phyloP scores from a whole-genome alignment of 2,113 vertebrate species.

The Eretmochelys imbricata region DNA sequence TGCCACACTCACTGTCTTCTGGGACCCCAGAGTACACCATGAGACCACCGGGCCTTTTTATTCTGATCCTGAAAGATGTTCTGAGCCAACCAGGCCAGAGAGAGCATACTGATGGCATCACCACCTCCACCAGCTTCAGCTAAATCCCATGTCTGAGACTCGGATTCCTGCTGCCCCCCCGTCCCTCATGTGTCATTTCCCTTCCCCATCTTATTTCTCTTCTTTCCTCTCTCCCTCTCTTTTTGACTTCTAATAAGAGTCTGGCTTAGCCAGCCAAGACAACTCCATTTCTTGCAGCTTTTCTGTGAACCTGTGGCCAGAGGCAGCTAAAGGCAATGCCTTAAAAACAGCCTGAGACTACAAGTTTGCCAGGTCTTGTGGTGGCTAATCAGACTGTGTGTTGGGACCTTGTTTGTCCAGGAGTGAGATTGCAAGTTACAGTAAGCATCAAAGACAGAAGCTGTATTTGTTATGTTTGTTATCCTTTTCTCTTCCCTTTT shows the following conservation, averaged over 20 bases:
- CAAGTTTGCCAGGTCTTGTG: not conserved
- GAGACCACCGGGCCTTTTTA: not conserved
- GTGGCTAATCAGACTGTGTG: not conserved
- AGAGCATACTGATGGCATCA: not conserved
- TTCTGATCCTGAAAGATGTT: not conserved
- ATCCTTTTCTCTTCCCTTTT: not conserved
- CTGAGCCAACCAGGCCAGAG: not conserved
- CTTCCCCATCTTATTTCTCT: not conserved
- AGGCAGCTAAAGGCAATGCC: not conserved
- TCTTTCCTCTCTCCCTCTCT: not conserved
- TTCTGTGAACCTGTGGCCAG: not conserved
- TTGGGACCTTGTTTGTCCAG: not conserved
- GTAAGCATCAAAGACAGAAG: not conserved
- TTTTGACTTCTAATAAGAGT: not conserved
- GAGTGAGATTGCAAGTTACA: not conserved
- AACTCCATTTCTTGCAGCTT: not conserved
- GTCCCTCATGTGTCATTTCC: not conserved
- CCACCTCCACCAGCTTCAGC: not conserved
- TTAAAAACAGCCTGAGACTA: not conserved
- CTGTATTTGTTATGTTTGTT: not conserved
- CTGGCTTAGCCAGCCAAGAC: not conserved
- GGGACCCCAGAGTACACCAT: not conserved
- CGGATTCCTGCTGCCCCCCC: not conserved
- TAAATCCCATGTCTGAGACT: not conserved
- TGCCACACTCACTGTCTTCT: not conserved